Evolutionary conservation across 1,140 invertebrate species (phyloP), one percentile per base, ranked within the genome.

Genomic region (Choristoneura fumiferana): DNA sequence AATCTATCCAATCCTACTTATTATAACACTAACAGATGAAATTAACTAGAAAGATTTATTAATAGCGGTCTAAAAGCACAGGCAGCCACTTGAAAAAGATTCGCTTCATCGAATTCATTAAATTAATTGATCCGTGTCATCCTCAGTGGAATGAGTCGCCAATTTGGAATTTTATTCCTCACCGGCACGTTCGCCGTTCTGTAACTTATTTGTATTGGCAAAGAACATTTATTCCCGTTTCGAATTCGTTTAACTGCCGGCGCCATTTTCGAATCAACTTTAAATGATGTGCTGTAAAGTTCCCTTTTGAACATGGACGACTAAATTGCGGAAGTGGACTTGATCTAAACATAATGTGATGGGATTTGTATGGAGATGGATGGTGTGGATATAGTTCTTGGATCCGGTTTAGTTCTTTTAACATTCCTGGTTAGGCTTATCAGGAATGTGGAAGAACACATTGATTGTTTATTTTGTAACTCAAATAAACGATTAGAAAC

Each of bases 51-150:
- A 49, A 29, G 43, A 49, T 33, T 49, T 33, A 29, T 49, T 29
- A 33, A 49, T 49, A 12, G 40, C 40, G 40, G n/a, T 49, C 43
- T 33, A 12, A 49, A 49, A 49, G 22, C 43, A 45, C 17, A 14
- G 40, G 40, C 18, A 12, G 61, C 64, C 58, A 64, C 67, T 69
- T 39, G 37, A 57, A 69, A 71, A 69, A 69, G 76, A 78, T 78
- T 71, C 73, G 76, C 69, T 73, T 61, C 69, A 75, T 69, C 71
- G 70, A 65, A 69, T 65, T 70, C 80, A 78, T 84, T 73, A 67
- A 76, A 70, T 77, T 78, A 84, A 80, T 78, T 74, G 75, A 81
- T 71, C 70, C 69, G 65, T 74, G 69, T 75, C 78, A 49, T 69
- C 69, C 68, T 61, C 61, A 58, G 57, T 56, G 43, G 43, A 49